Conservation (phyloP, 2,113 vertebrate species). For the Pomatostomus ruficeps region DNA sequence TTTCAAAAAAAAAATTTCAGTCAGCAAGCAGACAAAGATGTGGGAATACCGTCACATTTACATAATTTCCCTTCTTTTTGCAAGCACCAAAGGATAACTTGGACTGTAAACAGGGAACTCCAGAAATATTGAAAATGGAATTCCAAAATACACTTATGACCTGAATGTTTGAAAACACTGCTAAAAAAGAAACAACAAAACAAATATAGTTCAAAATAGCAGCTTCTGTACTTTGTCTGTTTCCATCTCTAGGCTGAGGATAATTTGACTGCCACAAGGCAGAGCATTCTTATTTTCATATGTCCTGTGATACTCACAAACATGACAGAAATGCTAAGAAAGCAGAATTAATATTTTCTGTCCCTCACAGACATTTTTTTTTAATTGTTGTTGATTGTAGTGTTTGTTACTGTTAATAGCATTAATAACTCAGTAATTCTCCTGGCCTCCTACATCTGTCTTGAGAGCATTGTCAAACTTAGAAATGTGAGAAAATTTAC, state of each 20-base stretch:
- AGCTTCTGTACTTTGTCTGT: background rate
- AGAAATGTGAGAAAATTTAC: background rate
- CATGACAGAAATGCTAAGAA: background rate
- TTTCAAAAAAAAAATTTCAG: background rate
- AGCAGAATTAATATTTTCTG: background rate
- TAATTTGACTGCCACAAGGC: background rate
- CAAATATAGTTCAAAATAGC: background rate
- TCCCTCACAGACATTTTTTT: fast-evolving
- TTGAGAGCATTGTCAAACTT: background rate
- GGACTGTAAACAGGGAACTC: background rate
- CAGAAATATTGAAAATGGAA: background rate
- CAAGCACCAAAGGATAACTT: background rate
- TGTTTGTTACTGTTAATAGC: background rate
- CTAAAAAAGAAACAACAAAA: fast-evolving
- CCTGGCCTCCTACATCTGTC: background rate
- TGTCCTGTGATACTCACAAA: background rate
- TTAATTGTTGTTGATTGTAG: background rate
- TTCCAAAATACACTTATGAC: background rate
- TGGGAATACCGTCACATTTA: background rate
- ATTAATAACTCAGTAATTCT: background rate
- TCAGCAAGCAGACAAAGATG: background rate
- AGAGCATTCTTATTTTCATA: background rate
- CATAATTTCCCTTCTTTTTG: background rate
- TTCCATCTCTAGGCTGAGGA: background rate
- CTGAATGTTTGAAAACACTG: background rate